Conservation (phyloP, 2,113 vertebrate genomes). For the Sinocyclocheilus maitianheensis region DNA sequence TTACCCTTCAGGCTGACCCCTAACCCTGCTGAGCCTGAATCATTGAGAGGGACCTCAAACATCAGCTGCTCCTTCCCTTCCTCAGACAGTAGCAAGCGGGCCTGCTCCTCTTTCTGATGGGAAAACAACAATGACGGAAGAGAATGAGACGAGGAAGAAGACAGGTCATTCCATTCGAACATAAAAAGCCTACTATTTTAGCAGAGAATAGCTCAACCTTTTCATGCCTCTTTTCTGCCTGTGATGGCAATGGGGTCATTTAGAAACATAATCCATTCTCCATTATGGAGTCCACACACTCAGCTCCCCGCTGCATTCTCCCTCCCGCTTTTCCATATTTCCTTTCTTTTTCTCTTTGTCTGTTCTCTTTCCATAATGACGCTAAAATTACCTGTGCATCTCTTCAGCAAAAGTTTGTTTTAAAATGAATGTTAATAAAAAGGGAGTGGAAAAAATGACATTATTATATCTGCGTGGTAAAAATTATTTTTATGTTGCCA, state of each 20-base stretch:
- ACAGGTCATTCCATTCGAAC: conserved; percentile 59
- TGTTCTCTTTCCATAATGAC: conserved; percentile 49
- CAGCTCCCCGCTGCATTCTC: conserved; percentile 43
- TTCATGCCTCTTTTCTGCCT: conserved; percentile 57
- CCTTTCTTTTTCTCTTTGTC: conserved; percentile 35
- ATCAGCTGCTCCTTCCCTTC: conserved; percentile 89
- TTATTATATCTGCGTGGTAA: conserved; percentile 49
- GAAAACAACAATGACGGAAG: conserved; percentile 8
- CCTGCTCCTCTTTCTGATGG: conserved; percentile 68
- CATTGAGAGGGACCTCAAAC: conserved; percentile 94
- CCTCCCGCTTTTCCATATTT: conserved; percentile 22
- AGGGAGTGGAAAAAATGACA: conserved; percentile 33
- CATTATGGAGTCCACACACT: conserved; percentile 49
- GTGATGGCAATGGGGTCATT: conserved; percentile 53
- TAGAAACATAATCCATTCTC: conserved; percentile 61
- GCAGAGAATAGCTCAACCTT: conserved; percentile 58
- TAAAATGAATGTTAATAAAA: conserved; percentile 46
- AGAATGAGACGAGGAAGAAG: conserved; percentile 24
- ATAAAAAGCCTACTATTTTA: conserved; percentile 55
- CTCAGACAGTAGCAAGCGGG: conserved; percentile 65
- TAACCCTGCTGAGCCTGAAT: conserved; percentile 92
- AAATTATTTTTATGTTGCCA: conserved; percentile 52
- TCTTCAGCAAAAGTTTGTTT: conserved; percentile 55
- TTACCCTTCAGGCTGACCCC: conserved; percentile 97
- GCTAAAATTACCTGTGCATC: conserved; percentile 56